Evolutionary conservation across 1,140 invertebrate species (phyloP).

Genomic region (Spodoptera litura): DNA sequence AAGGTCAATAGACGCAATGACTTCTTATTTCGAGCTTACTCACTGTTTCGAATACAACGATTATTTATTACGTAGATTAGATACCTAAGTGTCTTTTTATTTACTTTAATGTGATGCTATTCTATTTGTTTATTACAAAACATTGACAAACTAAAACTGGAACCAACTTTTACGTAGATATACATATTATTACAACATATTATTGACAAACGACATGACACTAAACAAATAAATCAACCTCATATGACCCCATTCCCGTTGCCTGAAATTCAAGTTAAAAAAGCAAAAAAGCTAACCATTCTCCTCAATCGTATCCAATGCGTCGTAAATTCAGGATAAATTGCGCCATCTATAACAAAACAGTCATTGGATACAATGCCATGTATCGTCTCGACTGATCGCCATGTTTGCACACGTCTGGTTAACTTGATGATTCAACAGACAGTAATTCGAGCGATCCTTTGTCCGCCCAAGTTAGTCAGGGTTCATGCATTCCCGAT

Average conservation of each 20-base stretch:
- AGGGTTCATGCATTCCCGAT: constrained; percentile 48
- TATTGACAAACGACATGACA: not conserved
- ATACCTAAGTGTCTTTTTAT: no score
- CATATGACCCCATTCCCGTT: constrained; percentile 7
- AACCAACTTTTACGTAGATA: no score
- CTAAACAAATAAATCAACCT: not conserved
- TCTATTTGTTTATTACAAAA: no score
- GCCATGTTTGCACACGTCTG: constrained; percentile 39
- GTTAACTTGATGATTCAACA: constrained; percentile 45
- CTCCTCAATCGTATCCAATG: not conserved
- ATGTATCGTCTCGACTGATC: constrained; percentile 8
- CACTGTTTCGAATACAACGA: no score
- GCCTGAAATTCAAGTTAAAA: constrained; percentile 3
- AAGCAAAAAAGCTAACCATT: not conserved
- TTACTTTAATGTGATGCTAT: no score
- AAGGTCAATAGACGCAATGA: not conserved
- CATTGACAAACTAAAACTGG: no score
- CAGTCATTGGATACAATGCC: constrained; percentile 14
- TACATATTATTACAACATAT: no score
- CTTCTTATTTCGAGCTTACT: not conserved
- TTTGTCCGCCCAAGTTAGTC: constrained; percentile 45
- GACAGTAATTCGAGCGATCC: constrained; percentile 40
- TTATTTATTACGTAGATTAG: no score
- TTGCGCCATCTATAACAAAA: not conserved
- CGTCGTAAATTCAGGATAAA: not conserved